Conservation (phyloP, 2,113 vertebrate genomes). For the Ammospiza nelsoni region DNA sequence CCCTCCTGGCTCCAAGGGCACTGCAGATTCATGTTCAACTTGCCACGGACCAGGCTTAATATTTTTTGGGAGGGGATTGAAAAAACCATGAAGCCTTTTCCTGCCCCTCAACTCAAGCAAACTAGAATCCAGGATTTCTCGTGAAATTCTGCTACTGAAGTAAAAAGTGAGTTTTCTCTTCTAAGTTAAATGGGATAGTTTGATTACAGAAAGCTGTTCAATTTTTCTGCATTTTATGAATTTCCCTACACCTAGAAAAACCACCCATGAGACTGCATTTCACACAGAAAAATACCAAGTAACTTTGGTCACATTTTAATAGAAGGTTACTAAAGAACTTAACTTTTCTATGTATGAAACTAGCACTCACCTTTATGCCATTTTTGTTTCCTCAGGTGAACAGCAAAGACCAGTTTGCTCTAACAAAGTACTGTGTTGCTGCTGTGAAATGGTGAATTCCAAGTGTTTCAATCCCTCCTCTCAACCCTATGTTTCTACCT, state of each 20-base stretch:
- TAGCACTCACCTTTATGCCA: neutral
- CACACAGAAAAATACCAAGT: neutral
- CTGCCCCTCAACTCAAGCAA: neutral
- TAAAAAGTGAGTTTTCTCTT: neutral
- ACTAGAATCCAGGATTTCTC: neutral
- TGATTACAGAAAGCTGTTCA: neutral
- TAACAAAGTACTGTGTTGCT: neutral
- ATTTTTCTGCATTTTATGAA: neutral
- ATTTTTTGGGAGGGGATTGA: neutral
- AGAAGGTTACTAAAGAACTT: neutral
- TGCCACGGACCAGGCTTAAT: accelerated
- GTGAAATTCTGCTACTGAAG: neutral
- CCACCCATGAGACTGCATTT: accelerated
- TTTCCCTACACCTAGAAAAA: neutral
- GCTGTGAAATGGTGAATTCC: neutral
- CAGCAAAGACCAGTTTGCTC: neutral
- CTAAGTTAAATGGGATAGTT: neutral
- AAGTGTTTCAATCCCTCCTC: neutral
- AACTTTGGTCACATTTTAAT: neutral
- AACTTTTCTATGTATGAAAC: neutral
- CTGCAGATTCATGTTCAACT: accelerated
- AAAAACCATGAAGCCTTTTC: neutral
- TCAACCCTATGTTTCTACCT: neutral
- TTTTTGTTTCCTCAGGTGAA: neutral
- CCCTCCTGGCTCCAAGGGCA: neutral